Percentiles rank a stretch among this genome's conserved stretches.
Evolutionary conservation across 2,113 vertebrate species (phyloP).

Genomic region (Malurus alboscapulatus): DNA sequence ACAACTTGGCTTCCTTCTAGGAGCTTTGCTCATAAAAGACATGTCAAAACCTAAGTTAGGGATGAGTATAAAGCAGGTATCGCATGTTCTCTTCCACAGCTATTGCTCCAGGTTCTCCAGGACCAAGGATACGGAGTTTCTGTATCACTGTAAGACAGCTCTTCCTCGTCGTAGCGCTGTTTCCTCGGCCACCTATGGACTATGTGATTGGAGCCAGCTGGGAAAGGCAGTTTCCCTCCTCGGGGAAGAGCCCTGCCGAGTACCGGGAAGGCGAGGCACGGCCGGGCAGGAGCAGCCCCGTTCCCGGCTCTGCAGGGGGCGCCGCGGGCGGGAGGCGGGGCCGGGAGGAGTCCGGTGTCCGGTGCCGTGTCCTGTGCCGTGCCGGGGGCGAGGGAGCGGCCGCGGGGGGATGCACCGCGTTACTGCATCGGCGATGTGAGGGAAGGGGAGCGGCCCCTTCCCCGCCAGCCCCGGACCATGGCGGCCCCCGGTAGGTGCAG

Average conservation of each 20-base stretch:
- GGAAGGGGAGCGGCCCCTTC: not conserved
- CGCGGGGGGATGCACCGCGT: not conserved
- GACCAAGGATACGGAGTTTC: not conserved
- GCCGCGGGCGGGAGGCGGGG: not conserved
- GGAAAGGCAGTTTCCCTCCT: not conserved
- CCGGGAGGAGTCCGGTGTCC: not conserved
- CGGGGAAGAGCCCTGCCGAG: rapidly evolving
- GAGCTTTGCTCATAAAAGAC: not conserved
- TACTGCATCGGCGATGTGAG: not conserved
- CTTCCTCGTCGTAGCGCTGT: not conserved
- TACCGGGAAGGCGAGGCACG: rapidly evolving
- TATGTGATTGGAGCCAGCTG: rapidly evolving
- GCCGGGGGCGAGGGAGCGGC: not conserved
- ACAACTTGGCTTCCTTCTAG: not conserved
- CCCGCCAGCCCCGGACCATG: not conserved
- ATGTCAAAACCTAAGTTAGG: not conserved
- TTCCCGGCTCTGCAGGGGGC: not conserved
- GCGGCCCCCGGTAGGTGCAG: not conserved
- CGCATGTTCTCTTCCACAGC: rapidly evolving
- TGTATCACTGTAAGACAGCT: too few species aligned
- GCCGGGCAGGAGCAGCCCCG: not conserved
- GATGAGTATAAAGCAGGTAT: not conserved
- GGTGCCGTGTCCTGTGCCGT: not conserved
- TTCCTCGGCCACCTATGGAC: not conserved
- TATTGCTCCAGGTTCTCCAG: not conserved